Evolutionary conservation across 1,140 invertebrate species (phyloP).

Genomic region (Trypoxylus dichotomus): DNA sequence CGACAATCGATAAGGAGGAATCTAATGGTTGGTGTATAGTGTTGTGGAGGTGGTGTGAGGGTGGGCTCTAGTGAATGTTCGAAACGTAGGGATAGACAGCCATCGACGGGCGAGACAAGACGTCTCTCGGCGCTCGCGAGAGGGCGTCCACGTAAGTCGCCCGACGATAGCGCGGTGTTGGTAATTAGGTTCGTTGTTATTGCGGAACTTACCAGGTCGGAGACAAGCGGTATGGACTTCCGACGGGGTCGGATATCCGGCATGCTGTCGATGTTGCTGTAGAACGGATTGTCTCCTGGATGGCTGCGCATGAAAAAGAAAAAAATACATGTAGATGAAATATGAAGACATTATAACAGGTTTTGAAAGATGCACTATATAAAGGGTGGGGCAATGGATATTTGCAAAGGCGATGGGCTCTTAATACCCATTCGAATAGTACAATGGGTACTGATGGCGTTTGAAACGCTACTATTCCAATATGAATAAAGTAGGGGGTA

Average conservation of each 20-base stretch:
- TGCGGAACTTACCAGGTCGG: slow-evolving; percentile 89
- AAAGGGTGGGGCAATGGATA: no score
- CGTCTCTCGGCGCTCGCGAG: background rate
- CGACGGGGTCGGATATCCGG: slow-evolving; percentile 94
- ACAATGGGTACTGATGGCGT: no score
- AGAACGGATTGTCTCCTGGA: slow-evolving; percentile 96
- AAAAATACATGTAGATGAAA: background rate
- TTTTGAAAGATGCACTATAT: no score
- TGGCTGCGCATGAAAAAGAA: slow-evolving; percentile 63
- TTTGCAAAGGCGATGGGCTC: no score
- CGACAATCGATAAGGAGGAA: background rate
- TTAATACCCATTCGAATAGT: no score
- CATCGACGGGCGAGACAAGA: background rate
- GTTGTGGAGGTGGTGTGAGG: background rate
- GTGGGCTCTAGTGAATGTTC: background rate
- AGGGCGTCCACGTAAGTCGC: background rate
- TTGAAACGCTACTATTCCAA: no score
- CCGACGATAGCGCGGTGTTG: background rate
- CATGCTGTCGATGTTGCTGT: slow-evolving; percentile 99
- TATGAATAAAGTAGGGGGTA: no score
- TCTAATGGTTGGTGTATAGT: background rate
- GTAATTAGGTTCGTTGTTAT: background rate
- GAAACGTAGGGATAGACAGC: background rate
- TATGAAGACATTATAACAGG: no score
- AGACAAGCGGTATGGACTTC: slow-evolving; percentile 97